Evolutionary conservation across 2,888 invertebrate species (phyloP), one percentile per base, ranked within the genome.

Genomic region (Microctonus brassicae): DNA sequence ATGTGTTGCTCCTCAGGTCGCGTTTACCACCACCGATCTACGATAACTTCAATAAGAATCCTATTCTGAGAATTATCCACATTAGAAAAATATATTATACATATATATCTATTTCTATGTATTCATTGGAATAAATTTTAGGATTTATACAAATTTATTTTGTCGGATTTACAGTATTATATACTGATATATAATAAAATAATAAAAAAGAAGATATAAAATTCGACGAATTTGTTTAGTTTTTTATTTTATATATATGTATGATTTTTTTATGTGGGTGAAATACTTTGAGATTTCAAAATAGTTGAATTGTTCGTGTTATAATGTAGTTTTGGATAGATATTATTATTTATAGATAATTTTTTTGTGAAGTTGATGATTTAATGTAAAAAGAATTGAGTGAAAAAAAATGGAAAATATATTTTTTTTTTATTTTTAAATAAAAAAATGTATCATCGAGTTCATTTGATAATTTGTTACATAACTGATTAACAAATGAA

Each of bases 11-110:
- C 17, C 20, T n/a, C n/a, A 9, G 36, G 9, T 36, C 47, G 17
- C 29, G n/a, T 29, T 29, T 3, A 5, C 3, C 17, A 17, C 47
- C 47, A 47, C 55, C 64, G 70, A 70, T 70, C 64, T 10, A 58
- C 58, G 70, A 70, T 70, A 70, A 36, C 63, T 63, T 63, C 53
- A 64, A 29, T 36, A 36, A 42, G 57, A 66, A 55, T 55, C 39
- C 36, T 24, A 66, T 66, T 66, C 66, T 57, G 13, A 57, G 66
- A 66, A 66, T 57, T n/a, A 24, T n/a, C n/a, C n/a, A 24, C 55
- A 24, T 24, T 55, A 36, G 22, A 57, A 55, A 17, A 29, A 29
- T 13, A 24, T 52, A 24, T 20, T 34, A 34, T 36, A n/a, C 20
- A 33, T 29, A 22, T 36, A 11, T 9, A 34, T 26, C 22, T n/a